Evolutionary conservation across 1,140 invertebrate species (phyloP).

Genomic region (Dreissena polymorpha): DNA sequence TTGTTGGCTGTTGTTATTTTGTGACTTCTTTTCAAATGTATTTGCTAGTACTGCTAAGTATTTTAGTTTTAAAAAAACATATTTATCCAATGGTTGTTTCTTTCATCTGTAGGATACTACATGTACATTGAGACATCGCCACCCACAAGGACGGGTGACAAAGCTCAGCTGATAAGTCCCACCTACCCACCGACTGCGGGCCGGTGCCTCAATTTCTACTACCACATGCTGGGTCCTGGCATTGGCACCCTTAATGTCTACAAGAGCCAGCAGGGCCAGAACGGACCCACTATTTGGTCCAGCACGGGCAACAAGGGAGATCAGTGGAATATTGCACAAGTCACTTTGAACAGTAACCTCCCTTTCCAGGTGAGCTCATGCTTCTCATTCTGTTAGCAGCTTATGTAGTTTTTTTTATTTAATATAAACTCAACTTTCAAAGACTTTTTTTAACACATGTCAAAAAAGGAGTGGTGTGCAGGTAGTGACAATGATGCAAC

Average conservation of each 20-base stretch:
- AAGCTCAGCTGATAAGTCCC: conserved; percentile 67
- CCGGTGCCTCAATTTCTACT: conserved; percentile 83
- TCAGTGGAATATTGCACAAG: conserved; percentile 67
- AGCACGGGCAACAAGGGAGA: conserved; percentile 65
- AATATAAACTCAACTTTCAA: too few relatives aligned
- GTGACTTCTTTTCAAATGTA: too few relatives aligned
- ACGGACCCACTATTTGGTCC: conserved; percentile 62
- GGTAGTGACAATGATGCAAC: too few relatives aligned
- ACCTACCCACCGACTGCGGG: conserved; percentile 63
- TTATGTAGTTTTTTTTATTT: too few relatives aligned
- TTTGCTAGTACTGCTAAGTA: too few relatives aligned
- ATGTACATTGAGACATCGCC: conserved; percentile 74
- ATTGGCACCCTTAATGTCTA: conserved; percentile 73
- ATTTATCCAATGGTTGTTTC: too few relatives aligned
- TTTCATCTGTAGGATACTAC: conserved; percentile 66
- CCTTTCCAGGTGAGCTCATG: conserved; percentile 67
- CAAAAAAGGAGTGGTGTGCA: too few relatives aligned
- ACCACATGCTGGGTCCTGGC: conserved; percentile 86
- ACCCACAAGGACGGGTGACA: conserved; percentile 68
- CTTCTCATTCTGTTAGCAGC: not conserved
- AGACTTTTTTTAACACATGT: too few relatives aligned
- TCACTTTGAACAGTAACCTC: conserved; percentile 63
- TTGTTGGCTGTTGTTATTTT: too few relatives aligned
- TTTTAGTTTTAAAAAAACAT: too few relatives aligned
- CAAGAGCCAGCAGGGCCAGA: conserved; percentile 36